These are phyloP conservation scores for Heteronetta atricapilla DNA, from an alignment of 2,113 vertebrate genomes.

Conservation along the genomic window DNA sequence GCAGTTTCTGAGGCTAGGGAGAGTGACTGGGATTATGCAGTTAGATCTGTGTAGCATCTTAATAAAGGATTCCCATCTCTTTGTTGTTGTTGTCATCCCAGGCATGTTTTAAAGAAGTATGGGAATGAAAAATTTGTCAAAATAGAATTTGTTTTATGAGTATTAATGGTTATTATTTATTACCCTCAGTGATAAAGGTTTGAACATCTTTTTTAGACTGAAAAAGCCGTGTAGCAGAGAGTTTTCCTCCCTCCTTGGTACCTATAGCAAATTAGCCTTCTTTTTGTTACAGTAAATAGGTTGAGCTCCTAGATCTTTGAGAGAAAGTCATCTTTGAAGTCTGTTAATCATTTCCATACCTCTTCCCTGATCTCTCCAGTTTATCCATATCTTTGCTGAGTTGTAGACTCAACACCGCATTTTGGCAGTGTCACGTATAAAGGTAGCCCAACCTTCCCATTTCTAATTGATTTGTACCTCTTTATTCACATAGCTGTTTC, in stretches of 20 bases:
- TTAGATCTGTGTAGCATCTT: background rate
- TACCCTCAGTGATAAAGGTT: background rate
- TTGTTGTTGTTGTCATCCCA: background rate
- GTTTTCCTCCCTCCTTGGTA: background rate
- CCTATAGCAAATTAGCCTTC: rapidly evolving
- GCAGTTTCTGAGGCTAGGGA: background rate
- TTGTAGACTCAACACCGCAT: background rate
- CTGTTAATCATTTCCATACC: background rate
- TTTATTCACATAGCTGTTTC: background rate
- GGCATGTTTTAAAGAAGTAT: background rate
- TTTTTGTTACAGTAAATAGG: background rate
- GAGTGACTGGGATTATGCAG: background rate
- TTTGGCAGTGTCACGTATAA: background rate
- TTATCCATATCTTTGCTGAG: background rate
- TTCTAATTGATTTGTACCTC: background rate
- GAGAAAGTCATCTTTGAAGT: background rate
- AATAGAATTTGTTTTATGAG: background rate
- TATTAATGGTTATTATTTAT: background rate
- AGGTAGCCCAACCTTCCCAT: background rate
- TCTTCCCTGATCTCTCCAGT: background rate
- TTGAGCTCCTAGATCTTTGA: background rate
- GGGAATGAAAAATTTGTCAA: background rate
- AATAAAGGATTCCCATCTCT: background rate
- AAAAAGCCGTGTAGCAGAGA: background rate
- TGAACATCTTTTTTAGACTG: background rate